These are phyloP conservation scores for Opisthocomus hoazin DNA, from an alignment of 2,113 vertebrate species.

Conservation along the genomic window DNA sequence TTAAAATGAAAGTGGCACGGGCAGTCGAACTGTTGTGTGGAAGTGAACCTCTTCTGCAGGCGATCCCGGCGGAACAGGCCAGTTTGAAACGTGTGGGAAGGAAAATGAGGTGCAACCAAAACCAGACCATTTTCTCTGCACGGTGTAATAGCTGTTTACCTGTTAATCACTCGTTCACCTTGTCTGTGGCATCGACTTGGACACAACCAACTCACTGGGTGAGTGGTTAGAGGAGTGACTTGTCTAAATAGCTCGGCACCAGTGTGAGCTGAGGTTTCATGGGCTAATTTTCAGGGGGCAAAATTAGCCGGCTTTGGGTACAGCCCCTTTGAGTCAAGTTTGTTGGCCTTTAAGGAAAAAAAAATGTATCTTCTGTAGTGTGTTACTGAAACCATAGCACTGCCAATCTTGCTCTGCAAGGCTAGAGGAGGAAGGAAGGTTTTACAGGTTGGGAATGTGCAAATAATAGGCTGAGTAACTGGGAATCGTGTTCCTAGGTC, in stretches of 20 bases:
- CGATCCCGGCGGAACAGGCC: background rate
- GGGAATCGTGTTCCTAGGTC: background rate
- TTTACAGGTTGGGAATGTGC: background rate
- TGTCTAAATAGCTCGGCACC: background rate
- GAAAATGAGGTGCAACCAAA: background rate
- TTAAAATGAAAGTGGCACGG: background rate
- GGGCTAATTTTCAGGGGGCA: background rate
- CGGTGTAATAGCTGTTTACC: background rate
- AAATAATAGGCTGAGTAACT: background rate
- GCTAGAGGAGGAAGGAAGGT: background rate
- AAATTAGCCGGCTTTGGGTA: background rate
- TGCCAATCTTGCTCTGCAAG: background rate
- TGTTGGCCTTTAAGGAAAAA: background rate
- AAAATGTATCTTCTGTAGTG: background rate
- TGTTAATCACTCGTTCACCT: background rate
- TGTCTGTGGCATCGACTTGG: background rate
- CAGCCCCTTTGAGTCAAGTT: background rate
- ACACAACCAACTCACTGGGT: background rate
- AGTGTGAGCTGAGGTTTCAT: background rate
- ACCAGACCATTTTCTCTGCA: background rate
- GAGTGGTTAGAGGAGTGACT: background rate
- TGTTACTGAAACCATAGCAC: background rate
- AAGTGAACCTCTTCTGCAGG: background rate
- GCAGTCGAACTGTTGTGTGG: rapidly evolving
- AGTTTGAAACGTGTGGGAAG: background rate